Evolutionary conservation across 2,797 vertebrate genomes (phyloP).

Genomic region (Tapera naevia): DNA sequence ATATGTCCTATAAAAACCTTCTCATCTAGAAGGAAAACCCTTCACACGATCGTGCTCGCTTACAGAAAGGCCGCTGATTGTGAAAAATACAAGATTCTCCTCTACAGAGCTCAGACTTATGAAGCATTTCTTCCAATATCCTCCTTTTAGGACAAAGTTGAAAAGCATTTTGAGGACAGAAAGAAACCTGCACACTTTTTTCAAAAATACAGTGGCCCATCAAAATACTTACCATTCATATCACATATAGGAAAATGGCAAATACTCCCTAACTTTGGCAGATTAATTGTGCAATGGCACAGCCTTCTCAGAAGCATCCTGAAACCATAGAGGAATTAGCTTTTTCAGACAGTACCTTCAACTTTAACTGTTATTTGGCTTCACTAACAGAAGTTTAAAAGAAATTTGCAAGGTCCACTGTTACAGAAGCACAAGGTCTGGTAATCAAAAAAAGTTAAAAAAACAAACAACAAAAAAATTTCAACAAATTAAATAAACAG

Average conservation of each 20-base stretch:
- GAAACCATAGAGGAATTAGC: neutral
- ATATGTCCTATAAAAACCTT: neutral
- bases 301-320: neutral
- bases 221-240: neutral
- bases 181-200: neutral
- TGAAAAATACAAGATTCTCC: neutral
- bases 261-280: neutral
- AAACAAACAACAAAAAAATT: fast-evolving
- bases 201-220: neutral
- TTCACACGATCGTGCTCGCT: neutral
- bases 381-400: neutral
- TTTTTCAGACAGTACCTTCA: neutral
- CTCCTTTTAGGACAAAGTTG: neutral
- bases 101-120: neutral
- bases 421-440: neutral
- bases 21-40: neutral
- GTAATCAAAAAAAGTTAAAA: neutral
- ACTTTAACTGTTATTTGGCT: neutral
- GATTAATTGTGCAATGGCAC: neutral
- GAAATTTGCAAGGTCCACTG: neutral
- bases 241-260: neutral
- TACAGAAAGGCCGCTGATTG: neutral
- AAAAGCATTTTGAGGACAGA: neutral
- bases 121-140: neutral
- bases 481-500: neutral